Percentiles rank a stretch among this genome's conserved stretches.
These are phyloP conservation scores for Hypotaenidia okinawae DNA, from an alignment of 2,797 vertebrate genomes.

Conservation along the genomic window DNA sequence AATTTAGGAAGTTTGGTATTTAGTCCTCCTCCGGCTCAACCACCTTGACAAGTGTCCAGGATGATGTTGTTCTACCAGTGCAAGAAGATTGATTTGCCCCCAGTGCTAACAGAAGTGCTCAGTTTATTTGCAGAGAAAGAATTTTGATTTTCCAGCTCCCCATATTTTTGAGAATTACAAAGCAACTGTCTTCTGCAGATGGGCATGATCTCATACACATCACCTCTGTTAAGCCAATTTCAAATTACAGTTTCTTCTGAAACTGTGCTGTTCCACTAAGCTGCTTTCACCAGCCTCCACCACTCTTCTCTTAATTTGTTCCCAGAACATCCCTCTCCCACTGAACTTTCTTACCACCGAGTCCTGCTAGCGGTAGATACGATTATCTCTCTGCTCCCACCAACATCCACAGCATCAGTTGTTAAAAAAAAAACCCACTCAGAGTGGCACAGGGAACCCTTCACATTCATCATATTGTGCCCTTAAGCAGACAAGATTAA, in stretches of 20 bases:
- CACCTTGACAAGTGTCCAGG: not conserved
- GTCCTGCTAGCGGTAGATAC: not conserved
- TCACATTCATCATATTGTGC: constrained; percentile 35
- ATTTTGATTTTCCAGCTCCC: not conserved
- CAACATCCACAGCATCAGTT: not conserved
- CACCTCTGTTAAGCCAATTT: not conserved
- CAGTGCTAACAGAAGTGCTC: not conserved
- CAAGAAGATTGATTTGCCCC: not conserved
- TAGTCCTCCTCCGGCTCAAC: not conserved
- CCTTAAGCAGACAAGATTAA: constrained; percentile 51
- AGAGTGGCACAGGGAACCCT: not conserved
- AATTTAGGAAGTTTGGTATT: not conserved
- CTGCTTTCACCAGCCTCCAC: not conserved
- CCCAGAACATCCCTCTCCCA: not conserved
- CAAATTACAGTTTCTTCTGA: not conserved
- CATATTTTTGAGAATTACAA: not conserved
- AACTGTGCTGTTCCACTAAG: not conserved
- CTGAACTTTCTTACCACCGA: not conserved
- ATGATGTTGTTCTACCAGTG: not conserved
- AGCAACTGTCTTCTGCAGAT: not conserved
- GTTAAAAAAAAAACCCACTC: not conserved
- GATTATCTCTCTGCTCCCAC: not conserved
- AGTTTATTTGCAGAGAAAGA: not conserved
- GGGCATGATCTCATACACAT: rapidly evolving
- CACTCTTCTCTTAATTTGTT: not conserved